Conservation (phyloP, 2,113 vertebrate genomes). For the Sphaerodactylus townsendi region DNA sequence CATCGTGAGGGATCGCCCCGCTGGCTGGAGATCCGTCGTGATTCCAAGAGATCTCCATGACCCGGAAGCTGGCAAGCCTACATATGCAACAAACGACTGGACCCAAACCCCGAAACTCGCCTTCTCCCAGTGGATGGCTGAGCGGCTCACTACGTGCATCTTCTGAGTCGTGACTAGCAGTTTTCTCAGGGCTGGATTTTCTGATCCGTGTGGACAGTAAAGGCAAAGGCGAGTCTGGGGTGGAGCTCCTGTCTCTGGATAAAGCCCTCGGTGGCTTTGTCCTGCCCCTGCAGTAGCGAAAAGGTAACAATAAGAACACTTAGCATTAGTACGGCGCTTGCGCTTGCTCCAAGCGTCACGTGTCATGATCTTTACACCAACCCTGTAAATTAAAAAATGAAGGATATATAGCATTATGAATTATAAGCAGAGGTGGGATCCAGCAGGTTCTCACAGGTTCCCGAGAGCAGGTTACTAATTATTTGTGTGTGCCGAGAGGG, state of each 20-base stretch:
- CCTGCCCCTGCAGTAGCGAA: constrained; percentile 54
- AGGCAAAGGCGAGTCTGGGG: constrained; percentile 49
- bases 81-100: not conserved
- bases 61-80: not conserved
- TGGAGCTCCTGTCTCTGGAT: constrained; percentile 54
- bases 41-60: no score
- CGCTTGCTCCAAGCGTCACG: no score
- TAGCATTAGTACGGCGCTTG: no score
- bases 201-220: constrained; percentile 41
- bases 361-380: no score
- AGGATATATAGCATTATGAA: no score
- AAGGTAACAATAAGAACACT: not conserved
- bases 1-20: no score
- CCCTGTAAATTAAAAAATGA: no score
- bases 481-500: no score
- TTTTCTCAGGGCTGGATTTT: constrained; percentile 45
- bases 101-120: constrained; percentile 7
- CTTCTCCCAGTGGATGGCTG: constrained; percentile 10
- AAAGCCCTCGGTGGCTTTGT: constrained; percentile 28
- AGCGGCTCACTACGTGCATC: not conserved
- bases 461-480: no score
- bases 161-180: constrained; percentile 32
- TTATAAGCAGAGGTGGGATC: no score
- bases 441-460: no score
- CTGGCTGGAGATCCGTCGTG: no score